These are phyloP conservation scores for Cephalopachus bancanus DNA, from an alignment of 2,797 vertebrate species.

Conservation along the genomic window DNA sequence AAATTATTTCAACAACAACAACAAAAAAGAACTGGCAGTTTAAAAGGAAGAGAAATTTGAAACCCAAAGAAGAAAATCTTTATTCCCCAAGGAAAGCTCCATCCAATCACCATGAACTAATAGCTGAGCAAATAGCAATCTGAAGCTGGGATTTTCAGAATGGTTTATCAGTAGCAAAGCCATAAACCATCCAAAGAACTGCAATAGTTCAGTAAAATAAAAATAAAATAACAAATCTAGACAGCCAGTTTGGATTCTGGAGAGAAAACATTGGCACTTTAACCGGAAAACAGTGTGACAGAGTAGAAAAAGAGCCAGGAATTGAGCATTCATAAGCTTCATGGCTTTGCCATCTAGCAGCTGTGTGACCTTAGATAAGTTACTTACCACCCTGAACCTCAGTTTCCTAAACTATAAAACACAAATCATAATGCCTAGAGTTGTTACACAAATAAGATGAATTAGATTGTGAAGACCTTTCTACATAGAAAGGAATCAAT, in stretches of 20 bases:
- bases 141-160: slow-evolving; percentile 34
- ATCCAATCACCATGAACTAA: neutral
- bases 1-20: too few relatives aligned
- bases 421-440: neutral
- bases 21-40: neutral
- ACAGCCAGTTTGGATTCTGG: neutral
- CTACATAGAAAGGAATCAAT: neutral
- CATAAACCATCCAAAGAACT: neutral
- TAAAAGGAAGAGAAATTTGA: slow-evolving; percentile 41
- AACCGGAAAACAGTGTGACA: neutral
- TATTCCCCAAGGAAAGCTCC: neutral
- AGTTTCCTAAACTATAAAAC: slow-evolving; percentile 15
- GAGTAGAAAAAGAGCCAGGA: neutral
- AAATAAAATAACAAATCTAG: slow-evolving; percentile 1
- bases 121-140: neutral
- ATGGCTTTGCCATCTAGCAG: neutral
- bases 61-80: slow-evolving; percentile 37
- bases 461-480: neutral
- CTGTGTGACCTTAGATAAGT: neutral
- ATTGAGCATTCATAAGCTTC: neutral
- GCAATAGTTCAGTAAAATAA: slow-evolving; percentile 10
- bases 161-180: neutral
- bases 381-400: neutral
- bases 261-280: neutral
- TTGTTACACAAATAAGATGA: neutral